A percentile compares a stretch with the other conserved stretches of the same genome.
Conservation (phyloP, 2,113 vertebrate genomes). For the Verasper variegatus region DNA sequence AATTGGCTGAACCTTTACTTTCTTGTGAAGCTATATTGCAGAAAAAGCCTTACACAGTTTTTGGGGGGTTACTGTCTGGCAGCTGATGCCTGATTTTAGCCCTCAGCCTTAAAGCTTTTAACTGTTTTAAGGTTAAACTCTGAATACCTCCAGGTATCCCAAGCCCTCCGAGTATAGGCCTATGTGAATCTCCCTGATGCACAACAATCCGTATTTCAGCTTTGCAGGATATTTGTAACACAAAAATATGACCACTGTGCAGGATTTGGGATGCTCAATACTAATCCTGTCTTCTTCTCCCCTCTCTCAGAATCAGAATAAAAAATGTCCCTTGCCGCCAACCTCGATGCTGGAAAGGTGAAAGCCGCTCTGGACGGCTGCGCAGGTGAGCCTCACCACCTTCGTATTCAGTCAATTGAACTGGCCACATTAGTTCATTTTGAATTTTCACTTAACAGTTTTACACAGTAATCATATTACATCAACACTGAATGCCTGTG, state of each 20-base stretch:
- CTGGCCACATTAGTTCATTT: neutral
- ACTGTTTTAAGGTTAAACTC: no score
- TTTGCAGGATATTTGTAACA: neutral
- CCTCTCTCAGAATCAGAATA: conserved; percentile 62
- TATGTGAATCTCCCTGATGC: neutral
- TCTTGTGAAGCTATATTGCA: neutral
- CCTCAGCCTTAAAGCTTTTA: neutral
- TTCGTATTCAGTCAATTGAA: neutral
- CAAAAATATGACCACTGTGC: neutral
- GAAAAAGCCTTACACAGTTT: neutral
- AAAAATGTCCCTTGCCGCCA: conserved; percentile 81
- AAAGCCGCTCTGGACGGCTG: conserved; percentile 82
- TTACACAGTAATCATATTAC: conserved; percentile 5
- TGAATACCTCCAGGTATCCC: neutral
- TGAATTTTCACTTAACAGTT: neutral
- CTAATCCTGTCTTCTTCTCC: conserved; percentile 34
- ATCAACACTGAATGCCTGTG: conserved; percentile 21
- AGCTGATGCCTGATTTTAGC: neutral
- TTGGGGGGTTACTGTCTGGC: neutral
- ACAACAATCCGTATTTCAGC: neutral
- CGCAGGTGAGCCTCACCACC: conserved; percentile 74
- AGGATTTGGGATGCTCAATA: neutral
- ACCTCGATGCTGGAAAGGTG: conserved; percentile 81
- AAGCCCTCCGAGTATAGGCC: neutral
- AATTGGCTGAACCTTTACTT: neutral